Evolutionary conservation across 2,113 vertebrate species (phyloP).

Genomic region (Corvus cornix): DNA sequence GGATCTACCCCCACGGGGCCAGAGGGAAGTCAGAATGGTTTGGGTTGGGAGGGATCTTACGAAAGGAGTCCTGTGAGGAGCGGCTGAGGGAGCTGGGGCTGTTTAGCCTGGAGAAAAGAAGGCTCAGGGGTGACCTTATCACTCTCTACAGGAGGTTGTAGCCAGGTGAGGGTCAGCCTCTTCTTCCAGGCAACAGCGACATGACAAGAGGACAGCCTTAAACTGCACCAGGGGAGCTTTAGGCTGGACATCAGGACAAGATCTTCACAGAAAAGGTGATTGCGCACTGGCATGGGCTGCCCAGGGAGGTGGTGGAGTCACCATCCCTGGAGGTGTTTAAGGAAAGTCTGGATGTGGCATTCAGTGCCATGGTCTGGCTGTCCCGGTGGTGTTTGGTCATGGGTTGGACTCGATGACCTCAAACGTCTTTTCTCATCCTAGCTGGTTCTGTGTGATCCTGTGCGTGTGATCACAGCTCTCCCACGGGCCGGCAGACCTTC

Average conservation of each 20-base stretch:
- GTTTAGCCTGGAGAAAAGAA: not conserved
- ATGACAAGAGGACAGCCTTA: not conserved
- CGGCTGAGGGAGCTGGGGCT: not conserved
- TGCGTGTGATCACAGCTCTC: fast-evolving
- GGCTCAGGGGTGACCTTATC: not conserved
- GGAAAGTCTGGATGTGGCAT: not conserved
- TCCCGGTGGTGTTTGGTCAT: fast-evolving
- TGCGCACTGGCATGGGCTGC: not conserved
- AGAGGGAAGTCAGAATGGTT: not conserved
- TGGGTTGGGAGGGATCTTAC: not conserved
- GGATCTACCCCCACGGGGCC: no score
- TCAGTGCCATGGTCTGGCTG: fast-evolving
- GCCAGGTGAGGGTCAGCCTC: not conserved
- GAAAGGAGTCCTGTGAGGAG: not conserved
- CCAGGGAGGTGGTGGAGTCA: not conserved
- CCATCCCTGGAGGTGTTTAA: not conserved
- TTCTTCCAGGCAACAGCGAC: not conserved
- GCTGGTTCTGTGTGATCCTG: fast-evolving
- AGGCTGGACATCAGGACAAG: not conserved
- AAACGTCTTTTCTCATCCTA: not conserved
- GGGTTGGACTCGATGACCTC: no score
- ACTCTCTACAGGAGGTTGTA: not conserved
- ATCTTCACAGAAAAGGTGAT: not conserved
- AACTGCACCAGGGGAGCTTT: not conserved
- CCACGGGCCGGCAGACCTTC: not conserved